Base-by-base conservation (phyloP, 2,797 vertebrate genomes). In the Menidia menidia region DNA sequence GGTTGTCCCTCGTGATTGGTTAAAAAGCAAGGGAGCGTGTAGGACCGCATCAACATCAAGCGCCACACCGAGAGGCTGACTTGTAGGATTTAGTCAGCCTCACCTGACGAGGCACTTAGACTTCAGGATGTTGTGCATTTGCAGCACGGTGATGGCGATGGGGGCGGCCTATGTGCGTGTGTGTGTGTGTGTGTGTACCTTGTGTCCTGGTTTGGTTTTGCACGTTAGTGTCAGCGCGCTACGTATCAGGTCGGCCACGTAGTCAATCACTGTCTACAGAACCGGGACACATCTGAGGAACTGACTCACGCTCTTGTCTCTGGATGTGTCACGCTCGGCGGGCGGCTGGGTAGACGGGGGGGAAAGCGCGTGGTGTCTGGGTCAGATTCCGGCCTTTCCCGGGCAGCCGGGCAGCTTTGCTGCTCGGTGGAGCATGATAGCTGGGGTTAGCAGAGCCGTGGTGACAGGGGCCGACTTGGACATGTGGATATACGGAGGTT, bases 361-460 rank as follows among this genome's bases (percentile, higher is more conserved):
- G 47, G 41, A 56, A 25, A 67, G 67, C 13, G 65, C 62, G 79
- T 33, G 50, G 57, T 67, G 78, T 87, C 83, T 80, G 65, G 75
- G 82, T 73, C 75, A 12, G 62, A 77, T 60, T 64, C 44, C 43
- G 54, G 65, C 64, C 32, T 33, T 78, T 87, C 69, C 67, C 75
- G 68, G 75, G 76, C 78, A 81, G 77, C 80, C 80, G 45, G 70
- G 81, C 73, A 78, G 84, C 78, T 89, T 87, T 86, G 83, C 79
- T 83, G 86, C 87, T 83, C 67, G 44, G 80, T 82, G 82, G 79
- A 84, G 85, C 84, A 77, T 82, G 83, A 77, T 87, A 87, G 86
- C 81, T 73, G 80, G 87, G 83, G 82, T 88, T 87, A 90, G 77
- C 86, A 77, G 81, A 81, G 82, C 60, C 35, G 68, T 52, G 60